Percentiles rank a stretch among this genome's conserved stretches.
phyloP scores from a whole-genome alignment of 2,888 invertebrate species.

The Pyrochroa serraticornis region DNA sequence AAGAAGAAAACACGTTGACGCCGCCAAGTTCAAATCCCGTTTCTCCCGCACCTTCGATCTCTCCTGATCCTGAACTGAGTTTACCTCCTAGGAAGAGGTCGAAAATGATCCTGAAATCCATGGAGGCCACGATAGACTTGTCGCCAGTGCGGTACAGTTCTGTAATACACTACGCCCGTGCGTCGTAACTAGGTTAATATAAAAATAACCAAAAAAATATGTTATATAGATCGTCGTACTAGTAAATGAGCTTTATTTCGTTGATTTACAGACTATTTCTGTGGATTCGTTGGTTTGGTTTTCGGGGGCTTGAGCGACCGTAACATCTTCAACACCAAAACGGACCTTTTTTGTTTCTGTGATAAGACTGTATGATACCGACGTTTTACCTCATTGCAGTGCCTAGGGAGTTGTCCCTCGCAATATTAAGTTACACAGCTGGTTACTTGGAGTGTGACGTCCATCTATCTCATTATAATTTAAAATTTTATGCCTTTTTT shows the following conservation, averaged over 20 bases:
- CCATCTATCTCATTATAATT: constrained; percentile 24
- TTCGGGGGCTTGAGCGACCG: constrained; percentile 16
- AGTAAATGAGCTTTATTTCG: constrained; percentile 13
- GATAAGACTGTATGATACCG: constrained; percentile 53
- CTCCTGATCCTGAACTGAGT: constrained; percentile 65
- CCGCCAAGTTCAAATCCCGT: constrained; percentile 67
- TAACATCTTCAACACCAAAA: constrained; percentile 23
- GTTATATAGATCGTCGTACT: constrained; percentile 7
- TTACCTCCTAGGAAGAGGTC: constrained; percentile 79
- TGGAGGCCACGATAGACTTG: constrained; percentile 58
- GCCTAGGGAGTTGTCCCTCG: constrained; percentile 54
- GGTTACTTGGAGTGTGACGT: constrained; percentile 28
- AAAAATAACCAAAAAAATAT: constrained; percentile 3
- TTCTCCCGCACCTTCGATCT: constrained; percentile 56
- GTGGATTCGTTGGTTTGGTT: constrained; percentile 24
- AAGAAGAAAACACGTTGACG: constrained; percentile 61
- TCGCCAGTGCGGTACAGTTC: constrained; percentile 64
- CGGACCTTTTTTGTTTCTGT: constrained; percentile 54
- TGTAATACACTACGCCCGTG: constrained; percentile 86
- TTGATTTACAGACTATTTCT: constrained; percentile 25
- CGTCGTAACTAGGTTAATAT: constrained; percentile 58
- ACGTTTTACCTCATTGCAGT: constrained; percentile 60
- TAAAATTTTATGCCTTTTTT: constrained; percentile 24
- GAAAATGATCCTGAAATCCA: constrained; percentile 76
- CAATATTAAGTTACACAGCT: constrained; percentile 46